A percentile compares a stretch with the other conserved stretches of the same genome.
These are phyloP conservation scores for Umimayanthus kanabou DNA, from an alignment of 92 coral and sea anemone genomes.

Conservation along the genomic window DNA sequence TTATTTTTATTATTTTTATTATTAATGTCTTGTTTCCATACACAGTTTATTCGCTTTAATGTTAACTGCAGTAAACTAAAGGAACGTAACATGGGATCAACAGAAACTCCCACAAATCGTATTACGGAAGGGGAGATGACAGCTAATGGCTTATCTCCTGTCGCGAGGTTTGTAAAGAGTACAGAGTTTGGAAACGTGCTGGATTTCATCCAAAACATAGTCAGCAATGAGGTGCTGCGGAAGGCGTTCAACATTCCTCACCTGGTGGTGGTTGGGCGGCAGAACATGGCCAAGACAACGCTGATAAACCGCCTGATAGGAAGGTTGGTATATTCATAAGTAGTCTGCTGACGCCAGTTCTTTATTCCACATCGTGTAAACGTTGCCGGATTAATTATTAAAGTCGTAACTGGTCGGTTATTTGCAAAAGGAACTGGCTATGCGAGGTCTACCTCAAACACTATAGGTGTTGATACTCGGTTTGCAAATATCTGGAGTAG, in stretches of 20 bases:
- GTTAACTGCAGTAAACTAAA: background rate
- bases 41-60: no score
- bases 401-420: no score
- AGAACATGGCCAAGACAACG: constrained; percentile 89
- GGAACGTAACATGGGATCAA: background rate
- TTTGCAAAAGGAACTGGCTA: no score
- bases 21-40: no score
- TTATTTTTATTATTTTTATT: no score
- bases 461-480: no score
- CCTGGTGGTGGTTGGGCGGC: constrained; percentile 84
- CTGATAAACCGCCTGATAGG: constrained; percentile 83
- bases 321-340: constrained; percentile 36
- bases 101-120: background rate
- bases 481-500: no score
- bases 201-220: constrained; percentile 70
- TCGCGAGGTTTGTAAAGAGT: constrained; percentile 55
- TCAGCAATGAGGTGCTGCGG: constrained; percentile 68
- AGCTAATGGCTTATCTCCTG: constrained; percentile 41
- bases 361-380: no score
- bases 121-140: background rate
- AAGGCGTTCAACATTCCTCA: constrained; percentile 69
- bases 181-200: constrained; percentile 75
- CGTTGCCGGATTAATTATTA: no score
- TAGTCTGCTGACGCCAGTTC: no score
- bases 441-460: no score